phyloP scores from a whole-genome alignment of 1,140 invertebrate genomes.

The Drosophila kikkawai region DNA sequence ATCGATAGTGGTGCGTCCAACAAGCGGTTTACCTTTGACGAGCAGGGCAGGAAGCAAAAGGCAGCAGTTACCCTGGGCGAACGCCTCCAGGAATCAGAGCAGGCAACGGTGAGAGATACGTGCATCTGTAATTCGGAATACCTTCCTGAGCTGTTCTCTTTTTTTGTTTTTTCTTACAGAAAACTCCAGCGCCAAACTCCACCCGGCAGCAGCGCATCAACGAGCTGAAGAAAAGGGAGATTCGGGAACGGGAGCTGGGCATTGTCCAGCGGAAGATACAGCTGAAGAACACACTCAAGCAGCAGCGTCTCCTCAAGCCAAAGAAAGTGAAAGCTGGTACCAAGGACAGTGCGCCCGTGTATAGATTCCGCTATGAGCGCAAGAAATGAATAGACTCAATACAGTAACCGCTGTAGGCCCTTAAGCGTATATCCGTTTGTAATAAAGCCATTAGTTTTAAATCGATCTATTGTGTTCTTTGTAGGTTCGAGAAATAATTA shows the following conservation, averaged over 20 bases:
- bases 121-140: constrained; percentile 57
- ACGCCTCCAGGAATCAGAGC: constrained; percentile 89
- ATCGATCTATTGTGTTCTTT: neutral
- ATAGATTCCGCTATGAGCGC: constrained; percentile 94
- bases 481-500: neutral
- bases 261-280: constrained; percentile 94
- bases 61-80: constrained; percentile 86
- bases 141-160: constrained; percentile 85
- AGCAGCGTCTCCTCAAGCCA: constrained; percentile 88
- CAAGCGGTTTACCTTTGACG: constrained; percentile 93
- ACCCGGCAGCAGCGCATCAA: constrained; percentile 87
- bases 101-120: neutral
- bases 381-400: constrained; percentile 86
- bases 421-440: neutral
- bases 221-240: constrained; percentile 92
- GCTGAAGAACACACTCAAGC: constrained; percentile 90
- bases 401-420: neutral
- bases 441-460: constrained; percentile 4
- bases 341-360: constrained; percentile 91
- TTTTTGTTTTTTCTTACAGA: constrained; percentile 84
- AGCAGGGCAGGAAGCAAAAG: constrained; percentile 88
- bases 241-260: constrained; percentile 92
- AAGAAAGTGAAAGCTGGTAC: constrained; percentile 89
- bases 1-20: constrained; percentile 90
- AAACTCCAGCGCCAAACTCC: constrained; percentile 86